Conservation (phyloP, 2,888 invertebrate genomes). For the Selenia dentaria region DNA sequence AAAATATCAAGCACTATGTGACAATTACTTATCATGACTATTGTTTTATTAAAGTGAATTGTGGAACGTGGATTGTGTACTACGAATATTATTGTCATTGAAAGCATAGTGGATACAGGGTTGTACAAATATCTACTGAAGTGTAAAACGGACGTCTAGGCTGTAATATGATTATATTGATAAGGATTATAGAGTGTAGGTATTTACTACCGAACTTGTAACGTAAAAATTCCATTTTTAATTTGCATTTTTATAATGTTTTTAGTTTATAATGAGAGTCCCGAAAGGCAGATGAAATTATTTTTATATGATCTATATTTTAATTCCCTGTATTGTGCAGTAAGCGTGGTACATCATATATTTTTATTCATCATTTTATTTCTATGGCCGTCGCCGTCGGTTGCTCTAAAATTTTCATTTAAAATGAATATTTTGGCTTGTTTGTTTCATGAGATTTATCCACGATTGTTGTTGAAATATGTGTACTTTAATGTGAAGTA, state of each 20-base stretch:
- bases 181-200: slow-evolving; percentile 70
- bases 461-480: slow-evolving; percentile 26
- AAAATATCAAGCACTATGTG: slow-evolving; percentile 35
- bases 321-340: slow-evolving; percentile 7
- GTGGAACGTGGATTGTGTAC: slow-evolving; percentile 56
- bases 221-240: slow-evolving; percentile 67
- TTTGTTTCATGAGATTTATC: slow-evolving; percentile 28
- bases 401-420: slow-evolving; percentile 28
- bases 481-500: slow-evolving; percentile 35
- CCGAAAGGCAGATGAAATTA: slow-evolving; percentile 51
- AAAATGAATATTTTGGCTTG: slow-evolving; percentile 32
- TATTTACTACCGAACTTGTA: slow-evolving; percentile 64
- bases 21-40: slow-evolving; percentile 34
- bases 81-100: slow-evolving; percentile 69
- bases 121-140: slow-evolving; percentile 83
- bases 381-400: slow-evolving; percentile 17
- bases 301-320: slow-evolving; percentile 59
- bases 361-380: too few relatives aligned
- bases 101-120: slow-evolving; percentile 83
- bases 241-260: slow-evolving; percentile 64
- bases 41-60: slow-evolving; percentile 35
- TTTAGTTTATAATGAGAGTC: slow-evolving; percentile 52
- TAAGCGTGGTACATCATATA: slow-evolving; percentile 14
- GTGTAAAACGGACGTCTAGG: slow-evolving; percentile 72
- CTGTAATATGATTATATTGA: slow-evolving; percentile 75